Percentiles rank a stretch among this genome's conserved stretches.
Conservation (phyloP, 2,113 vertebrate species). For the Phrynosoma blainvillii region DNA sequence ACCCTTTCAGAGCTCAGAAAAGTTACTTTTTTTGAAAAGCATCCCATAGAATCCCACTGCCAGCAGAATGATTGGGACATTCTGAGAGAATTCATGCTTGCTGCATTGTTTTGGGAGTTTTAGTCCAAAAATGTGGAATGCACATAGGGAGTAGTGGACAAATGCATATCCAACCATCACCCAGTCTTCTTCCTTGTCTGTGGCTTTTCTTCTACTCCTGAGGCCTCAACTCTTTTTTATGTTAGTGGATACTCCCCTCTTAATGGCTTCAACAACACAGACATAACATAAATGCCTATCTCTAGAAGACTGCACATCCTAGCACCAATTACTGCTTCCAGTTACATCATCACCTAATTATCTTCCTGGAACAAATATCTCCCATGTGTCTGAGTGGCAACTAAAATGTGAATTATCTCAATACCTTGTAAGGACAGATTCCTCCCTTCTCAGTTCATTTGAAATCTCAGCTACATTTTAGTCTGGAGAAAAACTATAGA, state of each 20-base stretch:
- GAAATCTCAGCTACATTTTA: neutral
- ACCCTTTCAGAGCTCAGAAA: too few relatives aligned
- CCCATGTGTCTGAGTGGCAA: neutral
- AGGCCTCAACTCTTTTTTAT: neutral
- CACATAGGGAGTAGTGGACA: neutral
- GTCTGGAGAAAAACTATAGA: neutral
- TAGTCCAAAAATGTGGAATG: neutral
- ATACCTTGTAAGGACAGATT: neutral
- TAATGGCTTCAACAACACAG: neutral
- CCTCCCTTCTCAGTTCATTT: neutral
- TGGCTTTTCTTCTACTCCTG: neutral
- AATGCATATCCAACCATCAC: neutral
- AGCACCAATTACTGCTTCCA: slow-evolving; percentile 2
- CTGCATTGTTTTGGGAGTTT: too few relatives aligned
- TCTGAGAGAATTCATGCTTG: too few relatives aligned
- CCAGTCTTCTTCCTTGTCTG: neutral
- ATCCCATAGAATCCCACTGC: too few relatives aligned
- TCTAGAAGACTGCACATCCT: slow-evolving; percentile 3
- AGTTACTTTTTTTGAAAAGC: too few relatives aligned
- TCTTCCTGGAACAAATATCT: slow-evolving; percentile 1
- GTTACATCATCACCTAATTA: slow-evolving; percentile 15
- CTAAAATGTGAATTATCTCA: slow-evolving; percentile 17
- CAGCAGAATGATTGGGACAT: too few relatives aligned
- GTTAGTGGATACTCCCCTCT: neutral
- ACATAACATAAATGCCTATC: slow-evolving; percentile 10